A percentile compares a stretch with the other conserved stretches of the same genome.
These are phyloP conservation scores for Stichopus chloronotus DNA, from an alignment of 35 echinoderm and acorn worm species.

Conservation along the genomic window DNA sequence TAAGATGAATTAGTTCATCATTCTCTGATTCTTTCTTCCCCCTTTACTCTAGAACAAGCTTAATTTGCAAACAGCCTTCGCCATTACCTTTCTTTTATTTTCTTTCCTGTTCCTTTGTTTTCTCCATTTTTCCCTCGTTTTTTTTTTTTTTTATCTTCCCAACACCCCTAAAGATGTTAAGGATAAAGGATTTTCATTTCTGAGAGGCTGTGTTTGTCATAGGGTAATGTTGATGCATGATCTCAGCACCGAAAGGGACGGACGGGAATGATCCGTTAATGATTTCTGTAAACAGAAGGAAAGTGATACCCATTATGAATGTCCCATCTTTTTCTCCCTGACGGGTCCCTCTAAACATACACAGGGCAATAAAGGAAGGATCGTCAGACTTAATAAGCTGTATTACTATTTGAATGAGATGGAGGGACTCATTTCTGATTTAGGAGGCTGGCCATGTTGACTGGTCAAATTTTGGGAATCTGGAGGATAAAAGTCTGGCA, in stretches of 20 bases:
- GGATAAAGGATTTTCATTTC: neutral
- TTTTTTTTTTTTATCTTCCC: too few relatives aligned
- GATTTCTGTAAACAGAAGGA: conserved; percentile 18
- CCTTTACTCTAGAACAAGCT: neutral
- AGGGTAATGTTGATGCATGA: conserved; percentile 30
- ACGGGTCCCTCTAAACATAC: conserved; percentile 36
- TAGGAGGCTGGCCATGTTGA: neutral
- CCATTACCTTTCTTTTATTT: neutral
- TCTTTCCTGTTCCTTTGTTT: too few relatives aligned
- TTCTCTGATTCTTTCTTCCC: neutral
- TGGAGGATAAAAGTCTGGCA: too few relatives aligned
- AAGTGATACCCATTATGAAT: neutral
- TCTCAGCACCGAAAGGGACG: neutral
- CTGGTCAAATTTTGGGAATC: neutral
- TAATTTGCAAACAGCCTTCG: neutral
- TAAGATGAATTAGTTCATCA: conserved; percentile 14
- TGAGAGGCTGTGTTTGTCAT: neutral
- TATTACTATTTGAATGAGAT: neutral
- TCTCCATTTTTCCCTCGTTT: too few relatives aligned
- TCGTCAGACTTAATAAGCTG: neutral
- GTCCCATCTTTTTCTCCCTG: neutral
- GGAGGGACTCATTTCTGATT: neutral
- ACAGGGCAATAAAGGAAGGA: conserved; percentile 1
- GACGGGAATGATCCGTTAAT: neutral
- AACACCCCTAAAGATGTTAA: neutral